Evolutionary conservation across 2,888 invertebrate genomes (phyloP).

Genomic region (Phaedon cochleariae): DNA sequence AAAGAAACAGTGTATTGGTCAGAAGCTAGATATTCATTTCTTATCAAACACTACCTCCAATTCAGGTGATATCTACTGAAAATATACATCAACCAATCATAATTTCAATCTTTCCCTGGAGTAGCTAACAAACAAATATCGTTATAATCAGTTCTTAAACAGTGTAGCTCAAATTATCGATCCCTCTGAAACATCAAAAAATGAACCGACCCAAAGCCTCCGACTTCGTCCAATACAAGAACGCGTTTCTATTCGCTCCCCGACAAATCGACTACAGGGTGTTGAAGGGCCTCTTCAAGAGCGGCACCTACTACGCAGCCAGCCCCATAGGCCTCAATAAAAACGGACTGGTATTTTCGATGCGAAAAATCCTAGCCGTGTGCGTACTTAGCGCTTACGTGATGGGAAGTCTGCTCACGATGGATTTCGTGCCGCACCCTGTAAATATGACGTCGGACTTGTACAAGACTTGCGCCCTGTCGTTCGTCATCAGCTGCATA

Average conservation of each 20-base stretch:
- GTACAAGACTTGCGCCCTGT: background rate
- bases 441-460: background rate
- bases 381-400: background rate
- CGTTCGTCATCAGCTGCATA: background rate
- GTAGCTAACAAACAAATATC: no score
- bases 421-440: background rate
- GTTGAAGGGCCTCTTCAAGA: background rate
- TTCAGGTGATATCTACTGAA: no score
- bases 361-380: background rate
- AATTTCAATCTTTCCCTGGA: no score
- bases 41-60: no score
- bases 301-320: background rate
- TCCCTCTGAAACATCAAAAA: no score
- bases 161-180: no score
- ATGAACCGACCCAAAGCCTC: background rate
- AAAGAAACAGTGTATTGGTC: no score
- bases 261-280: constrained; percentile 1
- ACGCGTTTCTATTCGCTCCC: background rate
- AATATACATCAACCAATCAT: no score
- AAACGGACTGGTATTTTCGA: background rate
- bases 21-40: no score
- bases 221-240: background rate
- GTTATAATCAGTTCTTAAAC: no score
- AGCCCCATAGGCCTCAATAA: background rate
- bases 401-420: background rate